Base-by-base conservation (phyloP, 2,797 vertebrate genomes). In the Myiothlypis chrysogaster region DNA sequence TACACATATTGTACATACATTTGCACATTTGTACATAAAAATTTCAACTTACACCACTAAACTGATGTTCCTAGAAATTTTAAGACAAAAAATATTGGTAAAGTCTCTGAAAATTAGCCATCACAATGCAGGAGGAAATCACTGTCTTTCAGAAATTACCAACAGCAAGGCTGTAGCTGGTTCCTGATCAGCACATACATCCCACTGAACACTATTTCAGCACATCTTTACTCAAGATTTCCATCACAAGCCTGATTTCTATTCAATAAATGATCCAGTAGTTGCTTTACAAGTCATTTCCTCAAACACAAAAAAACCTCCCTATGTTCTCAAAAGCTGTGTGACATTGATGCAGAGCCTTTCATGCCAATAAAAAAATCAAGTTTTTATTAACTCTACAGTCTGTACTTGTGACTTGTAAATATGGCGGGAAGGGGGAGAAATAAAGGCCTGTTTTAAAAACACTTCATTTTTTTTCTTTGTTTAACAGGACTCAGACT, bases 141-240 rank as follows among this genome's bases (percentile, higher is more conserved):
- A 37, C 3, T 19, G 22, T 41, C 68, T 63, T 81, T 59, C 34
- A 83, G 32, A 77, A 76, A 63, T 14, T 69, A 69, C 32, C 66
- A 57, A 50, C 22, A 79, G 28, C 23, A 66, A 53, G 0, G 0
- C 13, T 34, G 24, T 1, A 1, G 32, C 12, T 78, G 18, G 35
- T 63, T 90, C 73, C 41, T 63, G 52, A 88, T 25, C 39, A 49
- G 49, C 35, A 78, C 11, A 50, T 35, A 61, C 19, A 73, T 14
- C 47, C 57, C 35, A 63, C 15, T 55, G 81, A 57, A 59, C 35
- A 34, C 11, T 73, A 50, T 30, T 90, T 73, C 64, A 87, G 37
- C 32, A 89, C 1, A 2, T 27, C 25, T 57, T 76, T 44, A 70
- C 6, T 60, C 25, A 47, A 39, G 18, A 70, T 64, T 73, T 73